These are phyloP conservation scores for Euclidia mi DNA, from an alignment of 2,888 invertebrate genomes.

Conservation along the genomic window DNA sequence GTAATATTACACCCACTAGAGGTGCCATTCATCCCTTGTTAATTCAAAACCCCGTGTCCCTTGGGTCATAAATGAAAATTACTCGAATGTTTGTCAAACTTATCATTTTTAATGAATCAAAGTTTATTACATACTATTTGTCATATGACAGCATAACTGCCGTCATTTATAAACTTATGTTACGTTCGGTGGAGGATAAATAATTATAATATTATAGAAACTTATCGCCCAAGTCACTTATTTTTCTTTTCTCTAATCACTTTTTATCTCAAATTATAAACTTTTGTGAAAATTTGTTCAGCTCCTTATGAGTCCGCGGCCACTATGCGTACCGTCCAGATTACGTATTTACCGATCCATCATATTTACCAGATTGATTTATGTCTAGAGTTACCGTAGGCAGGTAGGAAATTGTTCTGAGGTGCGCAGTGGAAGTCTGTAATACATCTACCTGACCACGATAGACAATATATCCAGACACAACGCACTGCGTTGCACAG, in stretches of 20 bases:
- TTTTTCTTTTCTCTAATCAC: conserved; percentile 4
- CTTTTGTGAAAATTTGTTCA: conserved; percentile 1
- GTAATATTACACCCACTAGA: no score
- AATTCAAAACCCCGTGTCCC: conserved; percentile 37
- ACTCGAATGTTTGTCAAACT: conserved; percentile 41
- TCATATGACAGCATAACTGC: background rate
- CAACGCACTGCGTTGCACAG: no score
- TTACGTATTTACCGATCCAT: conserved; percentile 27
- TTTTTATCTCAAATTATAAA: conserved; percentile 8
- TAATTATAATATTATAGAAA: background rate
- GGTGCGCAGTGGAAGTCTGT: no score
- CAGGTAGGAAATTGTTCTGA: no score
- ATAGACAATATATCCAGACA: no score
- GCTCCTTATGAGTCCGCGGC: conserved; percentile 14
- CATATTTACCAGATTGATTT: no score
- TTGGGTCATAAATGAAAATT: conserved; percentile 37
- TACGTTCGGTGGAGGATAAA: background rate
- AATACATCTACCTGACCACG: no score
- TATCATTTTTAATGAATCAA: no score
- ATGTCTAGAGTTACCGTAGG: no score
- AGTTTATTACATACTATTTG: conserved; percentile 25
- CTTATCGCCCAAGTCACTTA: background rate
- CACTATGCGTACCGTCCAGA: conserved; percentile 9
- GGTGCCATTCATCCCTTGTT: no score
- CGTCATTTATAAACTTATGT: background rate